Evolutionary conservation across 2,888 invertebrate species (phyloP).

Genomic region (Epirrhoe alternata): DNA sequence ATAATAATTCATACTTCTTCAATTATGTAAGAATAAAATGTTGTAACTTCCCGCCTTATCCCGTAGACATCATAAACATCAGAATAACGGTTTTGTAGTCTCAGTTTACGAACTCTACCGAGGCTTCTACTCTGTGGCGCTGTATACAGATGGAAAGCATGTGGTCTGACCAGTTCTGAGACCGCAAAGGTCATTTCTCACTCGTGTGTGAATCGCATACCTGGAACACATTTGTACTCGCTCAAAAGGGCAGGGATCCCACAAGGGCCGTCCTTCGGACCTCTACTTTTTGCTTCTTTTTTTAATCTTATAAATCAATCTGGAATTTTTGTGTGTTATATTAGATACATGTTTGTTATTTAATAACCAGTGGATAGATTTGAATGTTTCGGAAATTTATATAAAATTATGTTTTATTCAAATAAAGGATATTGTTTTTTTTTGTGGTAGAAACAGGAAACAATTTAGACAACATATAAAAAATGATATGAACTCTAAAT

Average conservation of each 20-base stretch:
- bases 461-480: too few relatives aligned
- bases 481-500: too few relatives aligned
- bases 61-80: background rate
- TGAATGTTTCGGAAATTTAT: too few relatives aligned
- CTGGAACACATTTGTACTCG: constrained; percentile 50
- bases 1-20: too few relatives aligned
- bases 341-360: background rate
- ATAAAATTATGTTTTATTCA: too few relatives aligned
- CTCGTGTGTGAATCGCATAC: constrained; percentile 72
- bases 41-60: background rate
- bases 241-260: constrained; percentile 36
- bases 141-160: constrained; percentile 60
- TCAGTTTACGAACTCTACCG: background rate
- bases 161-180: constrained; percentile 74
- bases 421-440: too few relatives aligned
- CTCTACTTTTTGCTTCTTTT: constrained; percentile 20
- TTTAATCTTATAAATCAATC: too few relatives aligned
- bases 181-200: constrained; percentile 77
- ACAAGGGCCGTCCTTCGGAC: constrained; percentile 29
- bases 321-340: constrained; percentile 1
- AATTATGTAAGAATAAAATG: background rate
- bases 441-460: too few relatives aligned
- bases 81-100: background rate
- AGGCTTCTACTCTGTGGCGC: background rate
- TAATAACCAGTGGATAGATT: too few relatives aligned